Base-by-base conservation (phyloP, 2,113 vertebrate genomes). In the Paramormyrops kingsleyae region DNA sequence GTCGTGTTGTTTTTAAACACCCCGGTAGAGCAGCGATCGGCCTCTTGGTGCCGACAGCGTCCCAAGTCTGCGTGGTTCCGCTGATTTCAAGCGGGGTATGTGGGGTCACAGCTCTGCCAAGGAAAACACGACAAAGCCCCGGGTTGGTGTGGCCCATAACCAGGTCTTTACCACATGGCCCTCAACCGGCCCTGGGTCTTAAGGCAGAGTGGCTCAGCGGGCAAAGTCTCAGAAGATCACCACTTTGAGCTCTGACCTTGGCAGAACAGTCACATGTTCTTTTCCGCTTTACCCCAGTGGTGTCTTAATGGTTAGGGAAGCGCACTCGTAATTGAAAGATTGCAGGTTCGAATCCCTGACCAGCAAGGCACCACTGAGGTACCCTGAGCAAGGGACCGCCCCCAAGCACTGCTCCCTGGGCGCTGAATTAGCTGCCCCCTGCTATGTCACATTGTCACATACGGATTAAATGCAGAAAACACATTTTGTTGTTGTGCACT, bases 81-180 rank as follows among this genome's bases (percentile, higher is more conserved):
- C 47, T 24, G 27, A 27, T 77, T 66, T 80, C 74, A 88, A 50
- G 88, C 0, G 13, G 4, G 31, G 24, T 15, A 42, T 62, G 83
- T 85, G 46, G 50, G 77, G 66, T 31, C 84, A 66, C 88, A 88
- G 90, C 66, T 49, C 90, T 89, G 91, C 91, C 91, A 93, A n/a
- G 2, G 85, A 90, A 92, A 92, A 88, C 89, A 56, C 62, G 92
- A 91, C 77, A 52, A 46, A 84, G 83, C 90, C 92, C 46, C 4
- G 44, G n/a, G 49, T 35, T 35, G 21, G 12, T 39, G 46, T 24
- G 27, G 66, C 66, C 70, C 44, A 21, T 10, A 27, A 46, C 24
- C 4, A 7, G 44, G 19, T 49, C 21, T 7, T 74, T 88, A 35
- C 66, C 50, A 52, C 35, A 6, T 2, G 70, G 13, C 12, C 3